Conservation (phyloP, 2,888 invertebrate species). For the Coecobrya sp. region DNA sequence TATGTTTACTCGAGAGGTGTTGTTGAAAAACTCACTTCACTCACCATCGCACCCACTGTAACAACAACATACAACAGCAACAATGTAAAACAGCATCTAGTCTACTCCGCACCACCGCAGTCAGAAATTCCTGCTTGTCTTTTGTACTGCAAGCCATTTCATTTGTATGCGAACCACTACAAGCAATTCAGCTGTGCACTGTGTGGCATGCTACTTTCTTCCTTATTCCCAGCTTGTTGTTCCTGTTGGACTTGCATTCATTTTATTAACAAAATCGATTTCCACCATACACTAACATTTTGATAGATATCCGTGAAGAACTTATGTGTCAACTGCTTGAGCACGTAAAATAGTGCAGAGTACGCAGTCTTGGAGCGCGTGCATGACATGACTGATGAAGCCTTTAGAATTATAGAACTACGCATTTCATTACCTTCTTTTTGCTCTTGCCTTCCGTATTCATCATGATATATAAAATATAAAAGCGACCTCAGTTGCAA, state of each 20-base stretch:
- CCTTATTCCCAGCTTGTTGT: slow-evolving; percentile 7
- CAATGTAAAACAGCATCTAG: too few species aligned
- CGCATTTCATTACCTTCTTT: not conserved
- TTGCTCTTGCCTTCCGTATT: not conserved
- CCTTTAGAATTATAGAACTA: slow-evolving; percentile 52
- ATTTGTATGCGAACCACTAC: slow-evolving; percentile 52
- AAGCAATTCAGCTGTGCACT: not conserved
- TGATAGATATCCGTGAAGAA: slow-evolving; percentile 64
- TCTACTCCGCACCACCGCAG: not conserved
- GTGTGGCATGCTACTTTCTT: not conserved
- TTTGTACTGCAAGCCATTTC: not conserved
- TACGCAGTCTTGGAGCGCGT: slow-evolving; percentile 24
- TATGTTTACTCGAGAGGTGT: slow-evolving; percentile 60
- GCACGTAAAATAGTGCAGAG: slow-evolving; percentile 26
- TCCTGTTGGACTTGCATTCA: not conserved
- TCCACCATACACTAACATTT: slow-evolving; percentile 9
- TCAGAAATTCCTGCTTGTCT: not conserved
- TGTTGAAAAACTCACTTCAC: slow-evolving; percentile 18
- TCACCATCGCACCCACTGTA: not conserved
- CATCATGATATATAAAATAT: too few species aligned
- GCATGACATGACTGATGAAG: slow-evolving; percentile 71
- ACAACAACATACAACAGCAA: not conserved
- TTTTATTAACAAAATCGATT: slow-evolving; percentile 57
- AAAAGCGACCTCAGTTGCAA: too few species aligned
- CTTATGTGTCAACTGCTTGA: slow-evolving; percentile 15